phyloP scores from a whole-genome alignment of 2,888 invertebrate species.

The Chorisops tibialis region DNA sequence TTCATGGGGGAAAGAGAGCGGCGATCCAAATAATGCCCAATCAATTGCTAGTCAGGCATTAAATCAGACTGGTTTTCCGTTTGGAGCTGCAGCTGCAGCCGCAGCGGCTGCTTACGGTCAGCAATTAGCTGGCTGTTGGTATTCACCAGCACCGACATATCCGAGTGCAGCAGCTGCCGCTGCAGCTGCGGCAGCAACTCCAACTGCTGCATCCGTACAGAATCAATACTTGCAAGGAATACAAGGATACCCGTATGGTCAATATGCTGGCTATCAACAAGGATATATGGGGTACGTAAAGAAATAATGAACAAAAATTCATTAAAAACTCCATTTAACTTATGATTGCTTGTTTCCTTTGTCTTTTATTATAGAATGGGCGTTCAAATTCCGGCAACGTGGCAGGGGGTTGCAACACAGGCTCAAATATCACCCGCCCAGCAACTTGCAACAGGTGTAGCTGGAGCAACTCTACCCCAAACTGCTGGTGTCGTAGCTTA shows the following conservation, averaged over 20 bases:
- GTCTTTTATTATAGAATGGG: constrained; percentile 64
- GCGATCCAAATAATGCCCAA: constrained; percentile 84
- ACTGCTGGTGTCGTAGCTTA: constrained; percentile 79
- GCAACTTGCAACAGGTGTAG: constrained; percentile 65
- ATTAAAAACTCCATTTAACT: too few relatives aligned
- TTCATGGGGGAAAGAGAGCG: constrained; percentile 99
- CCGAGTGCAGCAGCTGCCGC: constrained; percentile 56
- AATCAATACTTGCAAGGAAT: constrained; percentile 84
- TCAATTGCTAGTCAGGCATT: constrained; percentile 61
- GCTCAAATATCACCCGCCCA: constrained; percentile 66
- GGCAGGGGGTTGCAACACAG: constrained; percentile 73
- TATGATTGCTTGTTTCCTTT: constrained; percentile 1
- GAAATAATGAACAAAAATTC: background rate
- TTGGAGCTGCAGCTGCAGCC: constrained; percentile 57
- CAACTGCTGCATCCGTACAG: constrained; percentile 70
- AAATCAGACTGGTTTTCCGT: constrained; percentile 51
- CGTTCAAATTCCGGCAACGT: constrained; percentile 74
- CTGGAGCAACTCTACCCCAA: constrained; percentile 71
- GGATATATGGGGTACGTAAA: constrained; percentile 83
- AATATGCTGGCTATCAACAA: constrained; percentile 86
- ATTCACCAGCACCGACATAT: constrained; percentile 72
- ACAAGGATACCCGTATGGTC: constrained; percentile 82
- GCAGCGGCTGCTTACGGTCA: constrained; percentile 66
- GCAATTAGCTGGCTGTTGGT: constrained; percentile 88
- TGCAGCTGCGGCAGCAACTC: constrained; percentile 58